Conservation (phyloP, 1,140 invertebrate species). For the Diorhabda sublineata region DNA sequence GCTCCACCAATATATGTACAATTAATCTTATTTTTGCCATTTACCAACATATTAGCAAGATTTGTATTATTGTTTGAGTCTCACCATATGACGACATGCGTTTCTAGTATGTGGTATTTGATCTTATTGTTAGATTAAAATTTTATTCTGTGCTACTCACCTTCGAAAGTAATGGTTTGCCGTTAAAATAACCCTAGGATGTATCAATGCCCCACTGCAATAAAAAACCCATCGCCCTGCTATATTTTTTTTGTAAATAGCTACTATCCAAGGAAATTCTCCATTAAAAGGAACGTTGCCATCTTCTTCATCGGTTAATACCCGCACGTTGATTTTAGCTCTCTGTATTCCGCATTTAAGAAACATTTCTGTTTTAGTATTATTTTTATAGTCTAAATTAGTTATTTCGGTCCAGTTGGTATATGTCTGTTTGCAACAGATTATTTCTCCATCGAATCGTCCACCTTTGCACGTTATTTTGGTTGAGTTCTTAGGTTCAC, state of each 20-base stretch:
- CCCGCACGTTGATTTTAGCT: slow-evolving; percentile 5
- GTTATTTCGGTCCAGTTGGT: not conserved
- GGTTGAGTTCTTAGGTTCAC: not conserved
- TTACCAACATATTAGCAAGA: too few species aligned
- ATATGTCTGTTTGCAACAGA: slow-evolving; percentile 8
- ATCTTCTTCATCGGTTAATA: not conserved
- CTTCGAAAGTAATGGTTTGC: slow-evolving; percentile 13
- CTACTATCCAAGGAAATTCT: slow-evolving; percentile 16
- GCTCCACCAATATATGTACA: too few species aligned
- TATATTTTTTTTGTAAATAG: slow-evolving; percentile 10
- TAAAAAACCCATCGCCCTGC: not conserved
- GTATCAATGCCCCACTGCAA: slow-evolving; percentile 12
- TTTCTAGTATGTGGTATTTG: too few species aligned
- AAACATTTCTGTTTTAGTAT: not conserved
- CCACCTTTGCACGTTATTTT: slow-evolving; percentile 4
- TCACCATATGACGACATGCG: too few species aligned
- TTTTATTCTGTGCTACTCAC: not conserved
- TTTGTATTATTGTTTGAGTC: too few species aligned
- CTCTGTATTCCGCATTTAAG: not conserved
- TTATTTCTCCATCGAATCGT: not conserved
- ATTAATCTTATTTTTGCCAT: too few species aligned
- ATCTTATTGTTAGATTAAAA: too few species aligned
- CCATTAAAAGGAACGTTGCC: slow-evolving; percentile 5
- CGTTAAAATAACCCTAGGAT: slow-evolving; percentile 11
- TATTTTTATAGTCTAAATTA: not conserved